These are phyloP conservation scores for Drosophila kanapiae DNA, from an alignment of 1,140 invertebrate species.

Conservation along the genomic window DNA sequence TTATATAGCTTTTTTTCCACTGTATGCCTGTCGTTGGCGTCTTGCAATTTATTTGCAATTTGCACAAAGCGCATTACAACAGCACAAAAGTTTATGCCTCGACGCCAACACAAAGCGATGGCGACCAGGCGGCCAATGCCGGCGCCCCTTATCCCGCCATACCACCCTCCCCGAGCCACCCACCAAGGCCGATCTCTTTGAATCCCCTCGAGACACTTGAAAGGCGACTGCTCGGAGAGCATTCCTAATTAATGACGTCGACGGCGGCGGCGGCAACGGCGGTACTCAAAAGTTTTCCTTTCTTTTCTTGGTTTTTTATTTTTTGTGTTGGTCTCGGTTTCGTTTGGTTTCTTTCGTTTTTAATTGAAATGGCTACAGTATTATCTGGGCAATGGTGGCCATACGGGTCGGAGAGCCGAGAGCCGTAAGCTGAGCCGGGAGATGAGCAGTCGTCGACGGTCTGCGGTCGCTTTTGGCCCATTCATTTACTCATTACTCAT, in stretches of 20 bases:
- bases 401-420: slow-evolving; percentile 3
- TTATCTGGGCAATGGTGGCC: slow-evolving; percentile 38
- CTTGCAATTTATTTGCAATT: slow-evolving; percentile 83
- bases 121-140: slow-evolving; percentile 61
- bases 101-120: slow-evolving; percentile 76
- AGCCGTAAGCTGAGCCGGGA: slow-evolving; percentile 34
- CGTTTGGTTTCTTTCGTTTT: slow-evolving; percentile 51
- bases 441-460: slow-evolving; percentile 52
- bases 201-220: slow-evolving; percentile 62
- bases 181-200: slow-evolving; percentile 35
- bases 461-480: slow-evolving; percentile 46
- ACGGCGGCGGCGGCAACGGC: slow-evolving; percentile 15
- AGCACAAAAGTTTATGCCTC: slow-evolving; percentile 74
- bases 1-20: background rate
- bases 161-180: background rate
- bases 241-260: slow-evolving; percentile 83
- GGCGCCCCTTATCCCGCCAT: background rate
- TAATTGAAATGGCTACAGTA: slow-evolving; percentile 70
- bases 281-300: slow-evolving; percentile 44
- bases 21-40: slow-evolving; percentile 52
- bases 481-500: slow-evolving; percentile 74
- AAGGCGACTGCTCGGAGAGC: slow-evolving; percentile 68
- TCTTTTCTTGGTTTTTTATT: slow-evolving; percentile 40
- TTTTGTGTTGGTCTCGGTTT: slow-evolving; percentile 19
- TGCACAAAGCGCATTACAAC: slow-evolving; percentile 73